Conservation (phyloP, 2,113 vertebrate genomes). For the Hiodon tergisus region DNA sequence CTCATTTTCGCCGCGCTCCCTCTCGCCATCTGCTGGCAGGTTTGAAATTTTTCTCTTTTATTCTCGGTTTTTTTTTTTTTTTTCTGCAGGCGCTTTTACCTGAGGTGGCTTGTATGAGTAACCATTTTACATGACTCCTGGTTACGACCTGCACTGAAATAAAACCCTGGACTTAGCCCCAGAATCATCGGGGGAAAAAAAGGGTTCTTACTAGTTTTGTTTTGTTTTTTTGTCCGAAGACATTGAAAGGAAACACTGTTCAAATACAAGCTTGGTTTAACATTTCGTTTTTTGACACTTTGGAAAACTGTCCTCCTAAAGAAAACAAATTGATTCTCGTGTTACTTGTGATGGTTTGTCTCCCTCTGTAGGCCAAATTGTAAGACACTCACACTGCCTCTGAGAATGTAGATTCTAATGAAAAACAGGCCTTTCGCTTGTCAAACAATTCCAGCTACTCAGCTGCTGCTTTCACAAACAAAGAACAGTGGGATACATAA, state of each 20-base stretch:
- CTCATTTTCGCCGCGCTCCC: background rate
- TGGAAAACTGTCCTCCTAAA: background rate
- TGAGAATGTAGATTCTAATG: background rate
- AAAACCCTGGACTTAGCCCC: too few species aligned
- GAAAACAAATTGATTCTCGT: constrained; percentile 1
- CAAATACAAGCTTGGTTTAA: constrained; percentile 6
- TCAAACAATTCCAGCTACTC: background rate
- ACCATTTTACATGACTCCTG: too few species aligned
- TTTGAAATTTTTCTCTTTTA: background rate
- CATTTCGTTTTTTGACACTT: constrained; percentile 18
- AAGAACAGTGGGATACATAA: too few species aligned
- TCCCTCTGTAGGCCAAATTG: constrained; percentile 23
- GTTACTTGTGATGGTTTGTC: constrained; percentile 24
- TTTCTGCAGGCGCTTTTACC: background rate
- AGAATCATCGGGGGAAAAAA: background rate
- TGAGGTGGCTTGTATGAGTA: too few species aligned
- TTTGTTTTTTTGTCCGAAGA: background rate
- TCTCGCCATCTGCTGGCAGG: background rate
- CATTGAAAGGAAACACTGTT: background rate
- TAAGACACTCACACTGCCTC: background rate
- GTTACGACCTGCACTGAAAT: too few species aligned
- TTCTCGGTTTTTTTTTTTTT: background rate
- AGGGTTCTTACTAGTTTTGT: background rate
- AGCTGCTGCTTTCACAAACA: background rate
- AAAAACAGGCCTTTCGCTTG: background rate